Percentiles rank a stretch among this genome's conserved stretches.
Evolutionary conservation across 2,888 invertebrate species (phyloP).

Genomic region (Drosophila rubida): DNA sequence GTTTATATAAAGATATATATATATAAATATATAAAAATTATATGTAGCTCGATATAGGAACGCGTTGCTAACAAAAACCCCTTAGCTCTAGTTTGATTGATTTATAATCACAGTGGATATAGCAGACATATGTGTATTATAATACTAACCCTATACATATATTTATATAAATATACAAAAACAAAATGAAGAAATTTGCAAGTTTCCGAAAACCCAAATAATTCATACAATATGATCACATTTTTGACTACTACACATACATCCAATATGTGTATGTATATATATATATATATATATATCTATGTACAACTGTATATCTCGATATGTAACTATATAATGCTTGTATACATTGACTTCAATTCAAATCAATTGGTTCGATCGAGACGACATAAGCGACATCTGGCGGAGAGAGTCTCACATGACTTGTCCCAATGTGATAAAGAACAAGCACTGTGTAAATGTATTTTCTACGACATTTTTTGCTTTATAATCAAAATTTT

Average conservation of each 20-base stretch:
- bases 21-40: constrained; percentile 8
- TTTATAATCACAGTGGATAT: constrained; percentile 23
- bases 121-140: constrained; percentile 13
- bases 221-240: constrained; percentile 22
- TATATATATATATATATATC: constrained; percentile 18
- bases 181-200: constrained; percentile 12
- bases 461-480: neutral
- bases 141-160: constrained; percentile 7
- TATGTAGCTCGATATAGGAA: constrained; percentile 8
- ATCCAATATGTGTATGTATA: constrained; percentile 9
- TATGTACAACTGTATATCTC: constrained; percentile 15
- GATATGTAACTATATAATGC: constrained; percentile 15
- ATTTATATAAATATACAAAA: constrained; percentile 23
- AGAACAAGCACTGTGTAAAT: constrained; percentile 4
- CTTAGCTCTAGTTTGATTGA: constrained; percentile 28
- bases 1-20: constrained; percentile 47
- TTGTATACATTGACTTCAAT: constrained; percentile 6
- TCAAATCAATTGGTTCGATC: constrained; percentile 11
- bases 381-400: constrained; percentile 6
- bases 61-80: constrained; percentile 12
- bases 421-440: constrained; percentile 12
- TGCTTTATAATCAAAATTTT: neutral
- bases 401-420: neutral
- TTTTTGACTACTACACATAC: constrained; percentile 22
- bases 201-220: constrained; percentile 13